Evolutionary conservation across 2,888 invertebrate genomes (phyloP).

Genomic region (Sussaba pulchella): DNA sequence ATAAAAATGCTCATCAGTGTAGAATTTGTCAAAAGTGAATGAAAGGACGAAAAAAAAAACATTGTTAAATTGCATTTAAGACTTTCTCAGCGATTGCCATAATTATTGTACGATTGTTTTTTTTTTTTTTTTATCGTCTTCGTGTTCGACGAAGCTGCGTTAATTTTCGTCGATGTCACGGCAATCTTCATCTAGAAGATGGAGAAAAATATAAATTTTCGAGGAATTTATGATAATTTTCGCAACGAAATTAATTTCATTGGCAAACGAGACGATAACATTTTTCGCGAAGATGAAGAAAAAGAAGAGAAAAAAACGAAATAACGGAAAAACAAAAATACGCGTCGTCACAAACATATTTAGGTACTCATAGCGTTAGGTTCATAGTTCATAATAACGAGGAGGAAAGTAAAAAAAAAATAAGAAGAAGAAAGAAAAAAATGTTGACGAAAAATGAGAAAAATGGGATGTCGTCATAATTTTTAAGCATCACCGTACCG

Average conservation of each 20-base stretch:
- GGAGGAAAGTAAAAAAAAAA: constrained; percentile 21
- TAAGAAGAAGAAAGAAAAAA: constrained; percentile 38
- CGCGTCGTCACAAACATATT: constrained; percentile 38
- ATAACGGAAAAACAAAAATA: constrained; percentile 2
- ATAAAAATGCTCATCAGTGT: constrained; percentile 6
- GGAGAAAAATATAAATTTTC: too few species aligned
- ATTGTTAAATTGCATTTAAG: constrained; percentile 45
- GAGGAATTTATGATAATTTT: too few species aligned
- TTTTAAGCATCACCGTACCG: constrained; percentile 75
- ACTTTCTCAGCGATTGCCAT: constrained; percentile 59
- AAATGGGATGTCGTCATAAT: constrained; percentile 20
- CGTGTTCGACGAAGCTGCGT: constrained; percentile 17
- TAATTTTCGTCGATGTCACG: constrained; percentile 35
- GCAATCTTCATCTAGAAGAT: constrained; percentile 45
- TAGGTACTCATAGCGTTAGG: constrained; percentile 43
- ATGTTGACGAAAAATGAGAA: constrained; percentile 53
- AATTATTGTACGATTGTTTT: constrained; percentile 33
- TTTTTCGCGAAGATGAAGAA: constrained; percentile 19
- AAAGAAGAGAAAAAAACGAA: too few species aligned
- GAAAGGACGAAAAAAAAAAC: not conserved
- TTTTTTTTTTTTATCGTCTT: too few species aligned
- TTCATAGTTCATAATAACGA: constrained; percentile 43
- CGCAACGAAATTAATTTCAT: constrained; percentile 10
- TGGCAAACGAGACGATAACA: constrained; percentile 25
- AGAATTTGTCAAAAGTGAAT: too few species aligned